Conservation (phyloP, 1,140 invertebrate genomes). For the Chrysoperla carnea region DNA sequence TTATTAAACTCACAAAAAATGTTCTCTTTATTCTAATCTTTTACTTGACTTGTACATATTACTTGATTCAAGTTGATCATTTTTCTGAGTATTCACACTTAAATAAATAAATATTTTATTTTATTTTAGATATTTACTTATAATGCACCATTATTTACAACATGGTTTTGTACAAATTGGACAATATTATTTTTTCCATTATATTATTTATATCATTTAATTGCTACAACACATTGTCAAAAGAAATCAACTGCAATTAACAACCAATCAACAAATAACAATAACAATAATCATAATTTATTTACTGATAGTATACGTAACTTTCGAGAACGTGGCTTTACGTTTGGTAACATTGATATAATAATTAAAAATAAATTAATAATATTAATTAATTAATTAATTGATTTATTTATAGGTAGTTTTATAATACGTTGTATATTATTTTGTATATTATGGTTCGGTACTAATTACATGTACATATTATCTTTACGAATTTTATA, state of each 20-base stretch:
- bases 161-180: slow-evolving; percentile 91
- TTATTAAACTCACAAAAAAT: too few species aligned
- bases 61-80: too few species aligned
- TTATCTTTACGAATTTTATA: slow-evolving; percentile 66
- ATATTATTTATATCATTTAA: slow-evolving; percentile 56
- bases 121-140: slow-evolving; percentile 41
- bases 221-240: slow-evolving; percentile 45
- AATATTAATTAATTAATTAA: neutral
- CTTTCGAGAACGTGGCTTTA: slow-evolving; percentile 75
- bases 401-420: slow-evolving; percentile 35
- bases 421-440: slow-evolving; percentile 70
- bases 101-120: too few species aligned
- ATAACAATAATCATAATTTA: slow-evolving; percentile 28
- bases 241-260: too few species aligned
- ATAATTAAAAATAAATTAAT: neutral
- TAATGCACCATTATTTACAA: slow-evolving; percentile 83
- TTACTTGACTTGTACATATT: too few species aligned
- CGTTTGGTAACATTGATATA: slow-evolving; percentile 37
- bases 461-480: slow-evolving; percentile 86
- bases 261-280: too few species aligned
- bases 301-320: slow-evolving; percentile 60
- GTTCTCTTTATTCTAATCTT: too few species aligned
- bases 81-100: too few species aligned
- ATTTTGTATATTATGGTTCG: slow-evolving; percentile 79
- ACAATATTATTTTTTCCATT: slow-evolving; percentile 80